Conservation (phyloP, 2,797 vertebrate species). For the Sitta carolinensis region DNA sequence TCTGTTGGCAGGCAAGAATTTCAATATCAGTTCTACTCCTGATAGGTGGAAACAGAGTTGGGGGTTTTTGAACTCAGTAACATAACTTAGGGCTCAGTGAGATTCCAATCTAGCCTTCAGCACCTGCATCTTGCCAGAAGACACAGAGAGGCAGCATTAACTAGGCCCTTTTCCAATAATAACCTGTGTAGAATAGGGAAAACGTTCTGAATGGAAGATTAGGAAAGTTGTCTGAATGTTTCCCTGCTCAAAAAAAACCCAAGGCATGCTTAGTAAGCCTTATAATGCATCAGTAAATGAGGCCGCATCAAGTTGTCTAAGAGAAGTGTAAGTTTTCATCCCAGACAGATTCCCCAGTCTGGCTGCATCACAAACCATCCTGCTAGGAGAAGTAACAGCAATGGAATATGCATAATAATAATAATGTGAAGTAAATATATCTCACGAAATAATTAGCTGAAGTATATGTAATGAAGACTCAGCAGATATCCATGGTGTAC, state of each 20-base stretch:
- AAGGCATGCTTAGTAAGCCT: not conserved
- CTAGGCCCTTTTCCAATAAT: not conserved
- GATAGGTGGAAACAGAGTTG: not conserved
- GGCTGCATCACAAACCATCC: not conserved
- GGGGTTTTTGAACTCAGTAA: not conserved
- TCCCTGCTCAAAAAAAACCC: not conserved
- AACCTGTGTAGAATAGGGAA: not conserved
- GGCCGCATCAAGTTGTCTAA: not conserved
- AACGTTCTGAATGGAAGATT: not conserved
- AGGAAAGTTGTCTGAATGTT: not conserved
- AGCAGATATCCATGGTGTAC: not conserved
- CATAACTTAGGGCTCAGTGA: not conserved
- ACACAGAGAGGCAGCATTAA: not conserved
- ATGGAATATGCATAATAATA: not conserved
- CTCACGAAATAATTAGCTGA: not conserved
- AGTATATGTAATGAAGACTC: not conserved
- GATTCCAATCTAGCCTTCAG: not conserved
- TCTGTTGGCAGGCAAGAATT: not conserved
- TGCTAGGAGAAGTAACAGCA: not conserved
- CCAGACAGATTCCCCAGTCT: not conserved
- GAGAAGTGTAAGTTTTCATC: not conserved
- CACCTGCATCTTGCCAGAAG: not conserved
- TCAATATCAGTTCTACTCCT: not conserved
- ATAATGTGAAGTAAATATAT: not conserved
- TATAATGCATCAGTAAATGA: not conserved